Evolutionary conservation across 2,113 vertebrate genomes (phyloP).

Genomic region (Buteo buteo): DNA sequence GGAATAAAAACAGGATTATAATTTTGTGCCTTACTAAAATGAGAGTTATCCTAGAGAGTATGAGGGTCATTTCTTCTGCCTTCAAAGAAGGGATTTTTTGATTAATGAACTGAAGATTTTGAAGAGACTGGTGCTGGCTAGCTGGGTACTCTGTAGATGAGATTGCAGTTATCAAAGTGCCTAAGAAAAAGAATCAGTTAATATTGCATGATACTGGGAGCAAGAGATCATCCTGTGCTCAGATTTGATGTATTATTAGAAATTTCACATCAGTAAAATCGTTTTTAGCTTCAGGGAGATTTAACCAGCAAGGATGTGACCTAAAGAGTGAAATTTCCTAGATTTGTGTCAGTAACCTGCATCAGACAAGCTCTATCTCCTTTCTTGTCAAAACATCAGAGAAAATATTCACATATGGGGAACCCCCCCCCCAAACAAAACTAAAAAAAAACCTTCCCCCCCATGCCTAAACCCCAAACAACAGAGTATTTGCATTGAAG

Average conservation of each 20-base stretch:
- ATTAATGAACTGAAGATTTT: neutral
- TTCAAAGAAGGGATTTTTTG: neutral
- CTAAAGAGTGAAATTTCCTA: neutral
- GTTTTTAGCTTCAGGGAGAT: neutral
- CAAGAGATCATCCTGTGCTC: neutral
- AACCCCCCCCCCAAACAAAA: too few relatives aligned
- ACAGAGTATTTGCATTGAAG: neutral
- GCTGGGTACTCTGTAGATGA: neutral
- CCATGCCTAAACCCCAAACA: neutral
- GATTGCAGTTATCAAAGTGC: neutral
- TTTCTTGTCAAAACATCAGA: neutral
- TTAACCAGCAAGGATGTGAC: neutral
- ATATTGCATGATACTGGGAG: neutral
- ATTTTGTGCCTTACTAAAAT: neutral
- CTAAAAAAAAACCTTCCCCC: neutral
- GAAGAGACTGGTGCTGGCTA: neutral
- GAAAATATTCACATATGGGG: neutral
- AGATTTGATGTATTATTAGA: neutral
- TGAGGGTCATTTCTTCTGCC: neutral
- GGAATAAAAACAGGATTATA: neutral
- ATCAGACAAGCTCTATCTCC: neutral
- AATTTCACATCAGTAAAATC: neutral
- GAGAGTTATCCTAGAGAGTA: neutral
- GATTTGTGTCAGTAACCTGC: neutral
- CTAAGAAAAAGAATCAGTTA: neutral